phyloP scores from a whole-genome alignment of 2,888 invertebrate species.

The Saturnia pavonia region DNA sequence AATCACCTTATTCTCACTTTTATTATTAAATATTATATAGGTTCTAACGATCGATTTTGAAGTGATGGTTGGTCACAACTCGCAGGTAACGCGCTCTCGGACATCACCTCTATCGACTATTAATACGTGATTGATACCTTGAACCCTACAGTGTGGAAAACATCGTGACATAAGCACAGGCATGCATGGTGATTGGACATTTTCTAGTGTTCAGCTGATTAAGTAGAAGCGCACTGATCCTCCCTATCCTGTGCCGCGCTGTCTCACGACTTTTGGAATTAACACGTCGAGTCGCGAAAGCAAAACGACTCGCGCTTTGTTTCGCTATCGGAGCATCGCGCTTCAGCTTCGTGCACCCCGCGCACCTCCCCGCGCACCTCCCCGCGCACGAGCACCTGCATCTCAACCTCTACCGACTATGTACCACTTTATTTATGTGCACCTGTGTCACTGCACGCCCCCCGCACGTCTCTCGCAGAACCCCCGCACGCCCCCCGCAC shows the following conservation, averaged over 20 bases:
- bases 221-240: background rate
- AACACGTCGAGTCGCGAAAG: conserved; percentile 40
- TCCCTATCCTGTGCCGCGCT: background rate
- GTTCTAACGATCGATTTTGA: too few species aligned
- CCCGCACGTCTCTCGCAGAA: conserved; percentile 14
- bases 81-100: too few species aligned
- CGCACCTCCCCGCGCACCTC: too few species aligned
- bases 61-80: too few species aligned
- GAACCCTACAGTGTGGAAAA: too few species aligned
- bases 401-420: conserved; percentile 9
- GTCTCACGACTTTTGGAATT: conserved; percentile 14
- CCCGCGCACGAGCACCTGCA: background rate
- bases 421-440: conserved; percentile 39
- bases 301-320: conserved; percentile 39
- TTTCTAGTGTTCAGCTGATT: too few species aligned
- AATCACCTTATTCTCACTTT: too few species aligned
- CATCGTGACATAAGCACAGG: too few species aligned
- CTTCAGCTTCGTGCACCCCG: conserved; percentile 32
- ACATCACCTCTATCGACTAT: too few species aligned
- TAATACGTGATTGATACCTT: too few species aligned
- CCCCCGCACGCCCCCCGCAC: background rate
- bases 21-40: too few species aligned
- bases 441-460: background rate
- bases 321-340: conserved; percentile 39
- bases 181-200: too few species aligned